A percentile compares a stretch with the other conserved stretches of the same genome.
These are phyloP conservation scores for Gasteruption jaculator DNA, from an alignment of 2,888 invertebrate genomes.

Conservation along the genomic window DNA sequence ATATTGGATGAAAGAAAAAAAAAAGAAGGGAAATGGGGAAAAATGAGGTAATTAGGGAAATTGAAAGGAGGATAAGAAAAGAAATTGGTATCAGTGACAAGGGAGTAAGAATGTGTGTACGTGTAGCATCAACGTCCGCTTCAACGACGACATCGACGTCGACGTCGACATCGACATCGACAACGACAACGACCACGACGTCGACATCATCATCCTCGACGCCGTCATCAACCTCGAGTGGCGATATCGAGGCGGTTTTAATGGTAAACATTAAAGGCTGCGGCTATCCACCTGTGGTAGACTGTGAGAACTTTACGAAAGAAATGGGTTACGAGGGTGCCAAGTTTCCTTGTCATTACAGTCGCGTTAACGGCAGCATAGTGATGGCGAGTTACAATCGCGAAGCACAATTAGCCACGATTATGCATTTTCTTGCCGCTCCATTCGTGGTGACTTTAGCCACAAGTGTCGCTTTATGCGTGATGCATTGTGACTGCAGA, in stretches of 20 bases:
- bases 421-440: constrained; percentile 78
- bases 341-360: constrained; percentile 65
- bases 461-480: constrained; percentile 79
- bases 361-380: constrained; percentile 74
- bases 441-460: constrained; percentile 80
- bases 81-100: too few relatives aligned
- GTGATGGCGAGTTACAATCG: constrained; percentile 81
- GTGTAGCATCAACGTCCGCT: too few relatives aligned
- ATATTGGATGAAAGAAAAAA: too few relatives aligned
- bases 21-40: too few relatives aligned
- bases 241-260: constrained; percentile 61
- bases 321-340: constrained; percentile 68
- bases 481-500: constrained; percentile 83
- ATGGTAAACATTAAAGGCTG: constrained; percentile 81
- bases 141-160: too few relatives aligned
- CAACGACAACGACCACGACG: too few relatives aligned
- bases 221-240: constrained; percentile 32
- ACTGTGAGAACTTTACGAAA: constrained; percentile 71
- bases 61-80: too few relatives aligned
- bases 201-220: too few relatives aligned
- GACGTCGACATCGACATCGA: too few relatives aligned
- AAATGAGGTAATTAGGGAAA: too few relatives aligned
- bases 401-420: constrained; percentile 76
- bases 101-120: neutral
- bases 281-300: constrained; percentile 74